Conservation (phyloP, 2,888 invertebrate species). For the Epistrophella euchroma region DNA sequence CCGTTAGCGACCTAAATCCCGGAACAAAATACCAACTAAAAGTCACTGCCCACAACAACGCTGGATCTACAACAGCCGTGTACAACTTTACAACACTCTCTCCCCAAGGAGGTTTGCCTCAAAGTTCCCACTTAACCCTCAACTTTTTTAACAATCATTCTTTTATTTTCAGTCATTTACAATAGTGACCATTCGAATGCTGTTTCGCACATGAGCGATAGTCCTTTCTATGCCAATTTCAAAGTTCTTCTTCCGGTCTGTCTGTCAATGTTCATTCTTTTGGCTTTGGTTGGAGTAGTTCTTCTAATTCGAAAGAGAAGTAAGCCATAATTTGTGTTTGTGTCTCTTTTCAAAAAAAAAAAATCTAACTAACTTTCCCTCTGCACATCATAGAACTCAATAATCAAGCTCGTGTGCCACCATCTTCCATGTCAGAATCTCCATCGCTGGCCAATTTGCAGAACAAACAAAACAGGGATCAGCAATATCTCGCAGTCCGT, state of each 20-base stretch:
- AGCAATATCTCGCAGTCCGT: constrained; percentile 90
- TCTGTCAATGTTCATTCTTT: constrained; percentile 87
- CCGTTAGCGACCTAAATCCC: constrained; percentile 90
- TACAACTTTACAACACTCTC: constrained; percentile 94
- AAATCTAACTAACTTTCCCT: neutral
- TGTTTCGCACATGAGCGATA: constrained; percentile 87
- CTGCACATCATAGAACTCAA: constrained; percentile 82
- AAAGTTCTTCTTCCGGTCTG: constrained; percentile 87
- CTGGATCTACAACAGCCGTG: constrained; percentile 91
- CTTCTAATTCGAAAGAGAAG: constrained; percentile 89
- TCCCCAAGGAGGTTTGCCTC: constrained; percentile 88
- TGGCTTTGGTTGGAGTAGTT: constrained; percentile 88
- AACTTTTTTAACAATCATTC: neutral
- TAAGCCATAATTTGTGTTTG: constrained; percentile 82
- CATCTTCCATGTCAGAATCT: constrained; percentile 88
- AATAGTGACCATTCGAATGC: constrained; percentile 88
- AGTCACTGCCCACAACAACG: constrained; percentile 93
- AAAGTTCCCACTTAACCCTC: neutral
- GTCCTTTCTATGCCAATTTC: constrained; percentile 88
- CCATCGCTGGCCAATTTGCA: constrained; percentile 91
- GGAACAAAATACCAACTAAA: constrained; percentile 90
- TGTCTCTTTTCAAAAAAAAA: neutral
- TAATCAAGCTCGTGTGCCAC: constrained; percentile 83
- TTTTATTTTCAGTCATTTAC: constrained; percentile 83
- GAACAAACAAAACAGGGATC: constrained; percentile 91